Base-by-base conservation (phyloP, 1,140 invertebrate species). In the Zaprionus camerounensis region DNA sequence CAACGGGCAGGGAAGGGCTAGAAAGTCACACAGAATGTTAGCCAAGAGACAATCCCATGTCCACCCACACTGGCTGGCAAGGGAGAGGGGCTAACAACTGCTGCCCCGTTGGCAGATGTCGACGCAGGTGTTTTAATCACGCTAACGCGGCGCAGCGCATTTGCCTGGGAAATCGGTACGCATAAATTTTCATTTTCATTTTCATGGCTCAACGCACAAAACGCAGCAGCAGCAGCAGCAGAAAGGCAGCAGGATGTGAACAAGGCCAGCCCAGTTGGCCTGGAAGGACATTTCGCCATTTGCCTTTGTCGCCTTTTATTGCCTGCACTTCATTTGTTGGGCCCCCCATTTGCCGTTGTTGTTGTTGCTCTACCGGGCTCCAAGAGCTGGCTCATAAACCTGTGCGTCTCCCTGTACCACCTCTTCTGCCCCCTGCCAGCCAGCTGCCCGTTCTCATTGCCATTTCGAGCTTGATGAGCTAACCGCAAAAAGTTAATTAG, bases 161-260 rank as follows among this genome's bases (percentile, higher is more conserved):
- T 76, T 78, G 57, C 56, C 49, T 41, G 58, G 62, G 62, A 63
- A 62, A 61, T 49, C 56, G 76, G 63, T 67, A 81, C 76, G 79
- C 84, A 90, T 91, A 90, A 90, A 90, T 85, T 91, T 90, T 91
- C 82, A 90, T 90, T 90, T 90, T 73, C 79, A 90, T 80, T 90
- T 88, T 81, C 85, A 90, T 75, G 85, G 85, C 81, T 78, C 78
- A 81, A 90, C 85, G 84, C 84, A 88, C 71, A 71, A 68, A 80
- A 71, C 62, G 74, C 66, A 75, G 28, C n/a, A 34, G 34, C 34
- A 76, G 22, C 26, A 53, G 22, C 26, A 53, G 28, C 9, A 34
- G n/a, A n/a, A n/a, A 34, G 31, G 34, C 34, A 76, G 22, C 26
- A 41, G 15, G 31, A 56, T 22, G 20, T 17, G 68, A 31, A 62